Base-by-base conservation (phyloP, 37 sponge, comb jelly and placozoan genomes). In the Chondrilla cf. caribensis region DNA sequence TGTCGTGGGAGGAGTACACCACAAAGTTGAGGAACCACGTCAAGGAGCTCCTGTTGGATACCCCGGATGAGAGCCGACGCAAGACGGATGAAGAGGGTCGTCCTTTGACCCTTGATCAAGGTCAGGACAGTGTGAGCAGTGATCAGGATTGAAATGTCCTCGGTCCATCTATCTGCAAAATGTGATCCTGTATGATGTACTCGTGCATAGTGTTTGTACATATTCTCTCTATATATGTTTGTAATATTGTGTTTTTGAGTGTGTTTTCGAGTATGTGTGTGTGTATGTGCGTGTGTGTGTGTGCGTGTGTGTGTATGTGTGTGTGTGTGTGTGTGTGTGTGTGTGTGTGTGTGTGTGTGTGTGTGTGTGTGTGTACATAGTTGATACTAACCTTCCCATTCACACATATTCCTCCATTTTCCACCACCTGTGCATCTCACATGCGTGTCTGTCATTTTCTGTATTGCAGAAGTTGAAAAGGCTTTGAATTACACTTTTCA, bases 1-100 rank as follows among this genome's bases (percentile, higher is more conserved):
- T 84, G 36, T 36, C 85, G 1, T 84, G 85, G 85, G 85, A 84
- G 35, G 85, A 84, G 64, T 84, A 84, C 62, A 32, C 39, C 4
- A 62, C 36, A 54, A 32, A 43, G 18, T 43, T 73, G 44, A 38
- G 11, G 44, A 24, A 73, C 22, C 76, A 73, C 44, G 76, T 73
- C 19, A 73, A 24, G 44, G 40, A 73, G 43, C 21, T 73, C 1
- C 36, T 73, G 18, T 19, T 17, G 76, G 44, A 39, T 8, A n/a
- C 24, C 24, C 24, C 31, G 25, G 41, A 21, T 38, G 43, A 73
- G 43, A 19, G 32, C 19, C 17, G 76, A 22, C 38, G 21, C 21
- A 40, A 43, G n/a, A 24, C 36, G 19, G 76, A 38, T 25, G 41
- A 73, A 37, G 44, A 73, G 2, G 76, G 76, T 41, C 41, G 36